Percentiles rank a stretch among this genome's conserved stretches.
These are phyloP conservation scores for Zaprionus camerounensis DNA, from an alignment of 1,140 invertebrate species.

Conservation along the genomic window DNA sequence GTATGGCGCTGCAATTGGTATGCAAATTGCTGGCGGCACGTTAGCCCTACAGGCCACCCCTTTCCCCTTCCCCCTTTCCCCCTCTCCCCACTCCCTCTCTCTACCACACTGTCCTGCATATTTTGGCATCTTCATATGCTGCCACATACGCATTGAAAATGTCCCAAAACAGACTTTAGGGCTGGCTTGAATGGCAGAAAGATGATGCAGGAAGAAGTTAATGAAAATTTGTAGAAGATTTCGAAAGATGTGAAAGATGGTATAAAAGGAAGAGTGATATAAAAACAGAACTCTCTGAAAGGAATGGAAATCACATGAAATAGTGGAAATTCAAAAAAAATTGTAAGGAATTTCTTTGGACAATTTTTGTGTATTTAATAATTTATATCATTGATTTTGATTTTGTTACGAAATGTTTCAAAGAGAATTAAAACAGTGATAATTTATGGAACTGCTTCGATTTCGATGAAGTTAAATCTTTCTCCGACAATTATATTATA, in stretches of 20 bases:
- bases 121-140: conserved; percentile 41
- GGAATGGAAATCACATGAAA: no score
- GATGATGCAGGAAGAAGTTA: conserved; percentile 1
- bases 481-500: neutral
- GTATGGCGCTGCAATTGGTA: conserved; percentile 72
- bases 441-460: no score
- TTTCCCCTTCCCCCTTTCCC: neutral
- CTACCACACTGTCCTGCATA: conserved; percentile 19
- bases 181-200: conserved; percentile 20
- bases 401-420: no score
- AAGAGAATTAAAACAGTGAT: no score
- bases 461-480: no score
- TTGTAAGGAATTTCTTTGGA: no score
- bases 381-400: no score
- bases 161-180: neutral
- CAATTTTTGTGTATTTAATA: no score
- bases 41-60: conserved; percentile 14
- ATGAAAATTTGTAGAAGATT: neutral
- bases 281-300: no score
- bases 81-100: neutral
- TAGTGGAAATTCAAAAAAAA: no score
- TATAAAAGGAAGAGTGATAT: no score
- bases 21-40: conserved; percentile 70
- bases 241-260: no score
- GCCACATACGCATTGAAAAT: conserved; percentile 26